A percentile compares a stretch with the other conserved stretches of the same genome.
These are phyloP conservation scores for Polypedilum pembai DNA, from an alignment of 1,140 invertebrate species.

Conservation along the genomic window DNA sequence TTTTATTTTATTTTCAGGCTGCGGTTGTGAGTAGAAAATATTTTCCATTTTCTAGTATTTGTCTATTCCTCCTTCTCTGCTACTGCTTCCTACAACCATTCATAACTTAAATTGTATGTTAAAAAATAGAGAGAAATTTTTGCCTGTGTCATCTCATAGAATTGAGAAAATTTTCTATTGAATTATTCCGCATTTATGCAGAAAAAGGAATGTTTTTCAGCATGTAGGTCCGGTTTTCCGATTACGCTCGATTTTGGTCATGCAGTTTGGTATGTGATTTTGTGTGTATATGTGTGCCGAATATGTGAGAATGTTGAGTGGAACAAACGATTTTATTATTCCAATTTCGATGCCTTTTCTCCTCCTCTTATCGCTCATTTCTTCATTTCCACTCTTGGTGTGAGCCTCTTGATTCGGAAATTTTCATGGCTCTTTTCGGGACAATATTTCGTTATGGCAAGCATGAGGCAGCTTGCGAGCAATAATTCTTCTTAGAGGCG, in stretches of 20 bases:
- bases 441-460: neutral
- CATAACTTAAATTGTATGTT: too few relatives aligned
- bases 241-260: too few relatives aligned
- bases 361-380: too few relatives aligned
- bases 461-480: neutral
- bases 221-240: too few relatives aligned
- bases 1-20: slow-evolving; percentile 7
- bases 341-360: too few relatives aligned
- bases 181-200: slow-evolving; percentile 13
- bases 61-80: too few relatives aligned
- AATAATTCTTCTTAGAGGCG: slow-evolving; percentile 17
- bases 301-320: neutral
- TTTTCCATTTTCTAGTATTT: too few relatives aligned
- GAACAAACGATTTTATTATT: slow-evolving; percentile 19
- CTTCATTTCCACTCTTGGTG: neutral
- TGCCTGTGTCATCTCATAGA: neutral
- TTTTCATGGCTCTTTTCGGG: slow-evolving; percentile 16
- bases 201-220: neutral
- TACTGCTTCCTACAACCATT: too few relatives aligned
- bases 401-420: neutral
- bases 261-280: too few relatives aligned
- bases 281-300: neutral
- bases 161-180: neutral
- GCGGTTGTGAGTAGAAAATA: neutral
- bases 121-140: too few relatives aligned